Base-by-base conservation (phyloP, 2,888 invertebrate species). In the Rambutsinella grinnellia region DNA sequence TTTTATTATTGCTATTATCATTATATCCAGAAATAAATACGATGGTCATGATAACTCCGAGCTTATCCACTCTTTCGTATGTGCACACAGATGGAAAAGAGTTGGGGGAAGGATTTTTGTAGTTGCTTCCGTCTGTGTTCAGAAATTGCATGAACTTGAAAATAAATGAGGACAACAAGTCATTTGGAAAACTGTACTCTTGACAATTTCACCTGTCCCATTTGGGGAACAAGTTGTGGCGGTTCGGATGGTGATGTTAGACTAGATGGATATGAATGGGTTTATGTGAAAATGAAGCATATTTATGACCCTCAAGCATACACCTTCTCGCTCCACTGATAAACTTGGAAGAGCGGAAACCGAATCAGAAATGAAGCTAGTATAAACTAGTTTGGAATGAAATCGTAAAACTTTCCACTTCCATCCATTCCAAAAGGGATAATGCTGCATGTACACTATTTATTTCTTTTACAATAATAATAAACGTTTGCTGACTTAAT, bases 141-240 rank as follows among this genome's bases (percentile, higher is more conserved):
- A 56, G 66, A 44, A 13, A 44, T 19, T 23, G 17, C 17, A 19
- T 68, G 68, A 58, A 51, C 68, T 51, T 58, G 68, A 51, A 69
- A 60, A 71, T 71, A 65, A 71, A 71, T 65, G 71, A 61, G 71
- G 44, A 67, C 67, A 67, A 67, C 67, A 47, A 65, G 60, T 66
- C 72, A 60, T 60, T 74, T 46, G 65, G 57, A 63, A 57, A 65
- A 72, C 49, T 74, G 72, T 66, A 60, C 72, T 74, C 72, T 66
- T 58, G 72, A 66, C 66, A 74, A 65, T 74, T 27, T 66, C 72
- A 74, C 72, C 72, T 74, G 72, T 74, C 72, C 66, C 72, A 74
- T 74, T 74, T 61, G 66, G 66, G 66, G 66, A 74, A 71, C 65
- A 63, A 71, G 36, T 36, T 36, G 13, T 36, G 36, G 36, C 36